Percentiles rank a stretch among this genome's conserved stretches.
phyloP scores from a whole-genome alignment of 2,113 vertebrate species.

The Argyrosomus japonicus region DNA sequence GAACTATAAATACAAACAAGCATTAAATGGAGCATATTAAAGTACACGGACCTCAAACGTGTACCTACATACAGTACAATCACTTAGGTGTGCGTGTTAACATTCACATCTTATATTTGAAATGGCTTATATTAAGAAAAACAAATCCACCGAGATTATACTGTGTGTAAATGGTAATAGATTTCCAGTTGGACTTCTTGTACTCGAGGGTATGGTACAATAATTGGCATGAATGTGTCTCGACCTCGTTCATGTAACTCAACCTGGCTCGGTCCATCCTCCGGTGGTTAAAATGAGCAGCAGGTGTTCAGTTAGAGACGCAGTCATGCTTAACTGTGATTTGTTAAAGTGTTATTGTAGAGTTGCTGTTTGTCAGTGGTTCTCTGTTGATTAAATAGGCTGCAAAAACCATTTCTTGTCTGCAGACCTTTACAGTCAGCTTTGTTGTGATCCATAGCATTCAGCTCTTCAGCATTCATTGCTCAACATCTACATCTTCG shows the following conservation, averaged over 20 bases:
- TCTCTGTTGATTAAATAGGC: neutral
- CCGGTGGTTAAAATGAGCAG: slow-evolving; percentile 3
- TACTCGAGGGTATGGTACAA: neutral
- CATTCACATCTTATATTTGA: neutral
- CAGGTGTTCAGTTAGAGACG: neutral
- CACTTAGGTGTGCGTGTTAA: neutral
- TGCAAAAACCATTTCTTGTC: neutral
- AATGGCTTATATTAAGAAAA: neutral
- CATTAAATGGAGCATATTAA: neutral
- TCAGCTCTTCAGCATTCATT: neutral
- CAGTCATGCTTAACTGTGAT: neutral
- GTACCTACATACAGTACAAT: neutral
- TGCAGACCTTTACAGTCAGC: neutral
- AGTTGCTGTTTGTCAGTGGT: neutral
- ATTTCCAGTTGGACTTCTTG: neutral
- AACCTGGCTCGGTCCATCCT: neutral
- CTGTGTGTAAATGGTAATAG: too few species aligned
- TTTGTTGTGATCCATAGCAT: neutral
- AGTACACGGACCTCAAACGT: neutral
- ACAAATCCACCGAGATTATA: neutral
- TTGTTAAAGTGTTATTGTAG: neutral
- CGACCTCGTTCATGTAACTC: neutral
- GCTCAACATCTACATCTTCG: slow-evolving; percentile 13
- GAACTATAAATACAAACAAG: neutral
- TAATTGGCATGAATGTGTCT: neutral